Percentiles rank a stretch among this genome's conserved stretches.
Evolutionary conservation across 37 sponge, comb jelly and placozoan genomes (phyloP).

Genomic region (Halisarca cf. caerulea): DNA sequence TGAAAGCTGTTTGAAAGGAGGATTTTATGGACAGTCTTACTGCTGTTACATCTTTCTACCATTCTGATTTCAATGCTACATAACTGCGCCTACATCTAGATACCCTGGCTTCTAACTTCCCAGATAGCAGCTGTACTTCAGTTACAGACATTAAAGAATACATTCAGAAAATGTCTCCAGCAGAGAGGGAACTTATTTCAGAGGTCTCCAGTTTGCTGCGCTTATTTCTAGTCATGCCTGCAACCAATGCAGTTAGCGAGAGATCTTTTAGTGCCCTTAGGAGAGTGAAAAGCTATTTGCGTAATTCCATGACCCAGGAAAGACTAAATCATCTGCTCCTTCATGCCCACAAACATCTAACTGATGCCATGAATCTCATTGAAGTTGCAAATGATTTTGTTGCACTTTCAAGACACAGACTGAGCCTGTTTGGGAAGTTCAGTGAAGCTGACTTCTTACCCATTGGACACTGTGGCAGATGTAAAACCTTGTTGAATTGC

Average conservation of each 20-base stretch:
- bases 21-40: background rate
- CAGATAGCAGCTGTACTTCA: background rate
- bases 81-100: background rate
- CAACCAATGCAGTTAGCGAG: slow-evolving; percentile 73
- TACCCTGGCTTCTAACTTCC: background rate
- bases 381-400: slow-evolving; percentile 63
- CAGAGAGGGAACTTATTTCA: background rate
- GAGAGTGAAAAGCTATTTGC: slow-evolving; percentile 59
- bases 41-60: background rate
- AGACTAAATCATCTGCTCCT: slow-evolving; percentile 56
- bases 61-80: background rate
- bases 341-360: slow-evolving; percentile 42
- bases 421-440: slow-evolving; percentile 38
- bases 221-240: slow-evolving; percentile 42
- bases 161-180: background rate
- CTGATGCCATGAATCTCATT: slow-evolving; percentile 39
- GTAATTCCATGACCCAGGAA: slow-evolving; percentile 60
- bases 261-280: slow-evolving; percentile 63
- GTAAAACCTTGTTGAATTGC: slow-evolving; percentile 17
- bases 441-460: slow-evolving; percentile 21
- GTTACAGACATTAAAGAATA: background rate
- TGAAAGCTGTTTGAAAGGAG: background rate
- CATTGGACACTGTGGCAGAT: slow-evolving; percentile 7
- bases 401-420: slow-evolving; percentile 33
- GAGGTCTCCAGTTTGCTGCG: slow-evolving; percentile 20